Base-by-base conservation (phyloP, 2,113 vertebrate species). In the Cryptomyrus ogoouensis region DNA sequence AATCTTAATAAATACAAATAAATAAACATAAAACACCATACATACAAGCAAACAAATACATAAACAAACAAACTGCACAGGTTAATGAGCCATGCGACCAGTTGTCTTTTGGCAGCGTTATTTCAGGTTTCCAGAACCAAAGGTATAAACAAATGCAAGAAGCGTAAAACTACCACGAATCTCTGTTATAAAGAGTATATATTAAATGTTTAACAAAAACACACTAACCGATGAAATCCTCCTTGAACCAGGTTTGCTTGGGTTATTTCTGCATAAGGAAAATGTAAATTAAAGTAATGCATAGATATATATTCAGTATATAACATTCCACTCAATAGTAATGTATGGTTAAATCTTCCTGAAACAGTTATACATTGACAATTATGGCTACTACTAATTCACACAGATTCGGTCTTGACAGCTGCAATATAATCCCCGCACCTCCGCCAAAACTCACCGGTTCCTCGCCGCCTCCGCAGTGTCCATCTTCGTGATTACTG, bases 1-100 rank as follows among this genome's bases (percentile, higher is more conserved):
- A 92, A 96, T 96, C 96, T 96, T 88, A 83, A 90, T 44, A 0
- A 42, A 31, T 15, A 58, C 83, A 27, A 93, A 92, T 49, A 70
- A 56, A 53, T 1, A 62, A n/a, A n/a, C 56, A 62, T 62, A 62
- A 62, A 62, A 62, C 56, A 62, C 21, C 24, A 62, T 62, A 62
- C 21, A 66, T 70, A 46, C 9, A 70, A n/a, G 7, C 24, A 58
- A 24, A n/a, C 21, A 56, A 56, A 53, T 19, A 50, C 49, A 52
- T 15, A 62, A 66, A 58, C 3, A 62, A 62, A 62, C 24, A 62
- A n/a, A 62, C 6, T 24, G 21, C 7, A 8, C 62, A 74, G 44
- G 10, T 24, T 24, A 88, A 47, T 42, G 15, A 77, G 31, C 35
- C 74, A 77, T 77, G 31, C 0, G 3, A 39, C 12, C 35, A 77